A percentile compares a stretch with the other conserved stretches of the same genome.
phyloP scores from a whole-genome alignment of 2,888 invertebrate genomes.

The Leucoma salicis region DNA sequence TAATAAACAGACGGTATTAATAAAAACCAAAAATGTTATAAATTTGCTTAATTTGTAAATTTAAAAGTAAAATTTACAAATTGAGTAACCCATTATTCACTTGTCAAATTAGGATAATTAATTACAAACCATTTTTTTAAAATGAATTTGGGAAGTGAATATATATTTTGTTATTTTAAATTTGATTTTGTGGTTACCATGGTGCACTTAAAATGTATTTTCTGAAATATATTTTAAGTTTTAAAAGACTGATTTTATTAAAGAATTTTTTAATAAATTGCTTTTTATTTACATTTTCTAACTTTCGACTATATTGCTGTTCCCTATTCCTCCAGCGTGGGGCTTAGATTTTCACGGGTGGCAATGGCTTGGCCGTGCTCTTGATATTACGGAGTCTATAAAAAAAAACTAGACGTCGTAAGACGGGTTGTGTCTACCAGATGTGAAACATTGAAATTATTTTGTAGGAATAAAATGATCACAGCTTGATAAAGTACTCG shows the following conservation, averaged over 20 bases:
- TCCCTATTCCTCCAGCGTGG: too few species aligned
- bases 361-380: too few species aligned
- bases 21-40: too few species aligned
- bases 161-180: slow-evolving; percentile 7
- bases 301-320: too few species aligned
- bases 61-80: slow-evolving; percentile 1
- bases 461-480: too few species aligned
- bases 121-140: background rate
- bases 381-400: too few species aligned
- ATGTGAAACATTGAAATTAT: too few species aligned
- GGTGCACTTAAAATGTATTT: slow-evolving; percentile 21
- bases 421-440: too few species aligned
- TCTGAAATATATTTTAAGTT: slow-evolving; percentile 19
- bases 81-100: slow-evolving; percentile 1
- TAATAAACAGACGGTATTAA: too few species aligned
- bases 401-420: too few species aligned
- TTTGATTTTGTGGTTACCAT: slow-evolving; percentile 9
- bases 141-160: slow-evolving; percentile 2
- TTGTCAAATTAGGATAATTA: background rate
- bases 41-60: background rate
- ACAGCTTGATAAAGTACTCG: too few species aligned
- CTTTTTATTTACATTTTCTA: slow-evolving; percentile 31
- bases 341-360: too few species aligned
- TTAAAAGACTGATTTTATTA: slow-evolving; percentile 34
- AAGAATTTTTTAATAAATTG: slow-evolving; percentile 25